Conservation (phyloP, 2,113 vertebrate genomes). For the Peromyscus leucopus region DNA sequence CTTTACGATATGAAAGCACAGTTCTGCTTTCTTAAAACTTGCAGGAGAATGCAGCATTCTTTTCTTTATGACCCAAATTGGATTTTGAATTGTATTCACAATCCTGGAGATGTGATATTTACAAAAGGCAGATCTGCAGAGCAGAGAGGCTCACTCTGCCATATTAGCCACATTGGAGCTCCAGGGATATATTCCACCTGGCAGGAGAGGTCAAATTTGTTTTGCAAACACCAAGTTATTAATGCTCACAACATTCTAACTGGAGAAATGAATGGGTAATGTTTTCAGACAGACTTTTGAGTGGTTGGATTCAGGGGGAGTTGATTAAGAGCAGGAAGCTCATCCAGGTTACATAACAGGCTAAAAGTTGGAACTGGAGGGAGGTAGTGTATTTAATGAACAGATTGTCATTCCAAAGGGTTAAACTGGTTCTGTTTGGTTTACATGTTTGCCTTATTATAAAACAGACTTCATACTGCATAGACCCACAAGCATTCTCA, state of each 20-base stretch:
- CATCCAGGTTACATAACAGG: conserved; percentile 54
- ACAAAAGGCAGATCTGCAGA: conserved; percentile 13
- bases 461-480: conserved; percentile 34
- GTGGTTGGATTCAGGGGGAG: conserved; percentile 66
- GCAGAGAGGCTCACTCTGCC: background rate
- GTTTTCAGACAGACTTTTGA: conserved; percentile 73
- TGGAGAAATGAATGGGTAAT: conserved; percentile 71
- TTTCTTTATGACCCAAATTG: conserved; percentile 37
- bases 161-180: background rate
- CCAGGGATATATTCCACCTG: background rate
- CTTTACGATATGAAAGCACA: conserved; percentile 36
- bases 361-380: background rate
- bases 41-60: background rate
- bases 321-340: conserved; percentile 39
- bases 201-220: conserved; percentile 60
- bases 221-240: conserved; percentile 73
- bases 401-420: conserved; percentile 10
- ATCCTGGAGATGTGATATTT: conserved; percentile 4
- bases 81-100: conserved; percentile 34
- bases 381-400: conserved; percentile 30
- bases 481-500: conserved; percentile 23
- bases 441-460: conserved; percentile 29
- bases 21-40: conserved; percentile 16
- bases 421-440: conserved; percentile 39
- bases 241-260: conserved; percentile 68